A percentile compares a stretch with the other conserved stretches of the same genome.
Evolutionary conservation across 1,140 invertebrate genomes (phyloP).

Genomic region (Luehdorfia chinensis): DNA sequence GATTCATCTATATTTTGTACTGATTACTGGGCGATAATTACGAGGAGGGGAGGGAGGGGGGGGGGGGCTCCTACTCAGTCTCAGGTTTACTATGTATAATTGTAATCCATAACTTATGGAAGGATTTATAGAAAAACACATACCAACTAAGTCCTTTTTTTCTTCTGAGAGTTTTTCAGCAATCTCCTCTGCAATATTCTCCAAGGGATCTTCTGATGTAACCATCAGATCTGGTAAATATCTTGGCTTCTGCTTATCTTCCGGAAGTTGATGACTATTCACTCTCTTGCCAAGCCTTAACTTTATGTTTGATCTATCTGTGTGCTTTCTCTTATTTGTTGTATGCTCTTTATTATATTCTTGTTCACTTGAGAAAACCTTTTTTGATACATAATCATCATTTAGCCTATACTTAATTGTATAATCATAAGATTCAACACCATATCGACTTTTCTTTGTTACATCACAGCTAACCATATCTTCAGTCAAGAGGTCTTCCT

Average conservation of each 20-base stretch:
- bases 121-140: no score
- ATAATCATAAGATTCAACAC: constrained; percentile 74
- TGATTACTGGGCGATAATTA: no score
- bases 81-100: no score
- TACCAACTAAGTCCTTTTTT: constrained; percentile 84
- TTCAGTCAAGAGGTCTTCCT: constrained; percentile 66
- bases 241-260: constrained; percentile 72
- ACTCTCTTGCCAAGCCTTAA: constrained; percentile 78
- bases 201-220: constrained; percentile 72
- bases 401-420: constrained; percentile 73
- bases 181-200: constrained; percentile 83
- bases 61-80: no score
- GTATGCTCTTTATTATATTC: constrained; percentile 32
- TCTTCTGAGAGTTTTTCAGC: constrained; percentile 83
- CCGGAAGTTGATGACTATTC: constrained; percentile 66
- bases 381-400: constrained; percentile 60
- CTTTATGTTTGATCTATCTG: constrained; percentile 79
- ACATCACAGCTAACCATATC: constrained; percentile 71
- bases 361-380: constrained; percentile 51
- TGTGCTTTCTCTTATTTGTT: constrained; percentile 78
- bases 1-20: no score
- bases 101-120: no score
- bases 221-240: constrained; percentile 76
- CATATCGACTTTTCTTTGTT: constrained; percentile 63
- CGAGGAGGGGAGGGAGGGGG: no score